Evolutionary conservation across 2,113 vertebrate species (phyloP), one percentile per base, ranked within the genome.

Genomic region (Columba livia): DNA sequence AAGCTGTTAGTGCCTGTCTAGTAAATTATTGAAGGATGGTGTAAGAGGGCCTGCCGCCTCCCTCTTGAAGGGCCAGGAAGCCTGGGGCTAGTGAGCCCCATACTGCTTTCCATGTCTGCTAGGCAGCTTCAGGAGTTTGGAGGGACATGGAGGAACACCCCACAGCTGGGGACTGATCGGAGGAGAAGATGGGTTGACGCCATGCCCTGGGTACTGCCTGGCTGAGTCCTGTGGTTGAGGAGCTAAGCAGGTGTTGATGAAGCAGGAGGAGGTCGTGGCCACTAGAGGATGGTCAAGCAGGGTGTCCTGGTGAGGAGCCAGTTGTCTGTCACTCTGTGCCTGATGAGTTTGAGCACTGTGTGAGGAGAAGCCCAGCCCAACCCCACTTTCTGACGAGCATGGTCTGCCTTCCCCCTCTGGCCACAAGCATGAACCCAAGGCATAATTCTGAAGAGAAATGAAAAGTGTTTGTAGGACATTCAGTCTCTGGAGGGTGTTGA

Each of bases 1-100:
- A 97, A 96, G 96, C 96, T 96, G 96, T 96, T 92, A 81, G 62
- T 97, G 88, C 96, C 88, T 97, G 96, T 54, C 96, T 96, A 85
- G 96, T 93, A 91, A 93, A 96, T 97, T 92, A 89, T 93, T 95
- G 90, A 89, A 91, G 88, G 86, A 85, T 97, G 96, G 93, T 95
- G 94, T 94, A 96, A 97, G 93, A 95, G 62, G 42, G 78, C 85
- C 86, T 94, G 80, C 65, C 0, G 36, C 87, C 81, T 96, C 91
- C 81, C 54, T 95, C 94, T 91, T 69, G 87, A 93, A 94, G 87
- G 94, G 84, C 93, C 40, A 48, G 81, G 84, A 70, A 95, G 93
- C 94, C 96, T 91, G 89, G 47, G 91, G 94, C 91, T 96, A 89
- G 58, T 31, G 74, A 91, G 66, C 62, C 40, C 36, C 13, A 29